Evolutionary conservation across 2,113 vertebrate genomes (phyloP), one percentile per base, ranked within the genome.

Genomic region (Dasypus novemcinctus): DNA sequence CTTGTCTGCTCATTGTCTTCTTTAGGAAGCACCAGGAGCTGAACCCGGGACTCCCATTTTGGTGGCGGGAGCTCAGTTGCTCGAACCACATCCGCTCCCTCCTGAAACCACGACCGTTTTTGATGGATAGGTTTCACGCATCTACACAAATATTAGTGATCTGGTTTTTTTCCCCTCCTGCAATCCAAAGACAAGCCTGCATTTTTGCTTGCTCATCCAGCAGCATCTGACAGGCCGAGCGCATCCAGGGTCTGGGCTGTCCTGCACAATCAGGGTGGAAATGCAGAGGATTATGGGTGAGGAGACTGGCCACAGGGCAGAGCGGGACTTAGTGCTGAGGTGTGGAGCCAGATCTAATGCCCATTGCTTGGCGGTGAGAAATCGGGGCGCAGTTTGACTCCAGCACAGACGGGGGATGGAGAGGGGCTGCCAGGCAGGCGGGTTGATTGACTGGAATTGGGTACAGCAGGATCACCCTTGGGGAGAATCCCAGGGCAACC

Each of bases 181-280:
- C 9, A 2, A 4, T 78, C 25, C 1, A 20, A 31, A 68, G 71
- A 49, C 0, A 4, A 68, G 38, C 23, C 41, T 57, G 63, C 1
- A 0, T 71, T 46, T 80, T 3, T 1, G 0, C 33, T 20, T 0
- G 18, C 61, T 75, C 31, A 1, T 1, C 31, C 64, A 4, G 63
- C 64, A 5, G 2, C 38, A 7, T 75, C 31, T 43, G 7, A n/a
- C n/a, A n/a, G n/a, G n/a, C n/a, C n/a, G n/a, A n/a, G n/a, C n/a
- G n/a, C n/a, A n/a, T n/a, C n/a, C 33, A n/a, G 43, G 46, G 3
- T 0, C 85, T 0, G 21, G 38, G 29, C 14, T 11, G 0, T 1
- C 10, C 54, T 12, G 36, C 85, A 49, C 57, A 11, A 36, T 23
- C 0, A 4, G 46, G 64, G 17, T 2, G 74, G 43, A 87, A 46